These are phyloP conservation scores for Amphiprion percula DNA, from an alignment of 2,113 vertebrate species.

Conservation along the genomic window DNA sequence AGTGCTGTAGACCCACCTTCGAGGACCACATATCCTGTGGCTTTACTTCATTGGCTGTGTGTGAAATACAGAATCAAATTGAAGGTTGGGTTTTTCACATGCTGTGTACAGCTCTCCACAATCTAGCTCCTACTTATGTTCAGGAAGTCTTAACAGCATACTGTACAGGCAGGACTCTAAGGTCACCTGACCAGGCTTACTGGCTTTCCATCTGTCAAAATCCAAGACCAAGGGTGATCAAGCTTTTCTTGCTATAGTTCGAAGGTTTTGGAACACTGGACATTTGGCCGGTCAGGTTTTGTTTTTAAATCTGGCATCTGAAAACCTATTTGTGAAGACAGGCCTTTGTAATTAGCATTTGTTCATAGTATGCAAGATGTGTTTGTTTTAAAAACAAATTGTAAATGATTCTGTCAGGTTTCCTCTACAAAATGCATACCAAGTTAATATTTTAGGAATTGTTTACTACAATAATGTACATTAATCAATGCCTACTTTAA, in stretches of 20 bases:
- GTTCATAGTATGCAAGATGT: too few relatives aligned
- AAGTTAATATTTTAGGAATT: too few relatives aligned
- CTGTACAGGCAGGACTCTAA: constrained; percentile 4
- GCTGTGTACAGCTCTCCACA: constrained; percentile 22
- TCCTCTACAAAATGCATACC: too few relatives aligned
- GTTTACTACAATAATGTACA: background rate
- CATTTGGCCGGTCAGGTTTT: background rate
- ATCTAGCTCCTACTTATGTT: constrained; percentile 28
- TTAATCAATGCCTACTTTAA: background rate
- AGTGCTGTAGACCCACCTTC: constrained; percentile 3
- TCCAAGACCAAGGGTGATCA: background rate
- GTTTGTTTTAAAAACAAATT: too few relatives aligned
- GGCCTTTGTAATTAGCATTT: background rate
- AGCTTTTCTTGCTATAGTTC: background rate
- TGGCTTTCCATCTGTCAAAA: constrained; percentile 24
- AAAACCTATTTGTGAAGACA: too few relatives aligned
- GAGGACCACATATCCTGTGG: constrained; percentile 4
- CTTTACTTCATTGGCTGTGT: background rate
- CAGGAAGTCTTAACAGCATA: background rate
- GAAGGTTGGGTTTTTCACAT: constrained; percentile 25
- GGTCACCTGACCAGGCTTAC: constrained; percentile 33
- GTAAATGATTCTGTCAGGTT: too few relatives aligned
- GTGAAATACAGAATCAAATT: constrained; percentile 30
- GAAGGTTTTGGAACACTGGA: background rate
- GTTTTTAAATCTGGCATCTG: background rate